Base-by-base conservation (phyloP, 2,888 invertebrate species). In the Leucozona laternaria region DNA sequence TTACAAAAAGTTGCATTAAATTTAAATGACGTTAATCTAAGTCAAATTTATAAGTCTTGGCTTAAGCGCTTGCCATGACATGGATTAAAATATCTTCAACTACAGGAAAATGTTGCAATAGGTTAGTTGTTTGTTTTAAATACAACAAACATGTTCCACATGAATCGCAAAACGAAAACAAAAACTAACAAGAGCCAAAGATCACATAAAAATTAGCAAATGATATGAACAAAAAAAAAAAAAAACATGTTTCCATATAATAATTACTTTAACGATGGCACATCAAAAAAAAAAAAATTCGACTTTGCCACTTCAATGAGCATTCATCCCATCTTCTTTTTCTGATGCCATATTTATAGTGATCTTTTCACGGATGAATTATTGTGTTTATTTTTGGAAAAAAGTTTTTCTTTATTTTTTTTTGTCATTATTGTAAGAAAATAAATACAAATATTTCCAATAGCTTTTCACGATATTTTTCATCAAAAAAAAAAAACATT, bases 81-180 rank as follows among this genome's bases (percentile, higher is more conserved):
- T 45, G 25, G 37, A 79, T 79, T 64, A 22, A 64, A 43, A 31
- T 31, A 34, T 34, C 37, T 53, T 25, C 8, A 53, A 53, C 53
- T n/a, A 28, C 25, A 25, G 43, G 43, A 43, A 62, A 31, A 57
- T 79, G 55, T 72, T 55, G 71, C 57, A 79, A 79, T 72, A 79
- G 79, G 62, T 72, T 78, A 70, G 37, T 71, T 48, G 57, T 72
- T 64, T 48, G 15, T 25, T 53, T 55, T 45, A n/a, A n/a, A n/a
- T n/a, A 10, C n/a, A 43, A n/a, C n/a, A 43, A 13, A 43, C 22
- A 62, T 58, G 17, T 25, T 60, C 60, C 40, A 43, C 25, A 62
- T 64, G 43, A 64, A 22, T 43, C 43, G 5, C 4, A 64, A 8
- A 13, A 60, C 6, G 15, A 25, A 62, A 22, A 17, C 8, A 15